Percentiles rank a stretch among this genome's conserved stretches.
These are phyloP conservation scores for Muscicapa comitata DNA, from an alignment of 2,797 vertebrate genomes.

Conservation along the genomic window DNA sequence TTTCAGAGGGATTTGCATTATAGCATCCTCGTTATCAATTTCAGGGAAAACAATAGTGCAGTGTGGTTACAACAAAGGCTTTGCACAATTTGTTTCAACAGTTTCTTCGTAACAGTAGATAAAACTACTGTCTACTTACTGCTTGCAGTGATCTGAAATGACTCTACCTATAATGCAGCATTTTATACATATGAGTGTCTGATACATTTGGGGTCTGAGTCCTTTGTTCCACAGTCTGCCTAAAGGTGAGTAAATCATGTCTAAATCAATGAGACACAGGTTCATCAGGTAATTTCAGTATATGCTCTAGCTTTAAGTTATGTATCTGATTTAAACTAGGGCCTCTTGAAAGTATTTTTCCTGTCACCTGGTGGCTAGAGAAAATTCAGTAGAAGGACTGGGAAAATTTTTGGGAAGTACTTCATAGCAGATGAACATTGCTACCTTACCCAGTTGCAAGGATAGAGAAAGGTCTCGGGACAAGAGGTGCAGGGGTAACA, in stretches of 20 bases:
- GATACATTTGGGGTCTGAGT: neutral
- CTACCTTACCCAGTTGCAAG: neutral
- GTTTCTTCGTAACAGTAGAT: neutral
- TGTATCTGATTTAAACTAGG: neutral
- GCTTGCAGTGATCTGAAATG: neutral
- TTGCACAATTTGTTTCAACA: neutral
- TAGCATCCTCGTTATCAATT: neutral
- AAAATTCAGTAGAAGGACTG: neutral
- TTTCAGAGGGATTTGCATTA: constrained; percentile 5
- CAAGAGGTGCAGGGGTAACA: neutral
- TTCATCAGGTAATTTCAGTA: neutral
- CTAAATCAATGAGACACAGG: neutral
- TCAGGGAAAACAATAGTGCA: neutral
- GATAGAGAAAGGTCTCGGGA: neutral
- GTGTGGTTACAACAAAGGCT: neutral
- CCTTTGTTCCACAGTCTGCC: neutral
- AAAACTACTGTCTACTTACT: neutral
- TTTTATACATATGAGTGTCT: neutral
- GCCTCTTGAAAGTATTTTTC: neutral
- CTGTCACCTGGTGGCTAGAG: neutral
- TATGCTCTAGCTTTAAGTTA: neutral
- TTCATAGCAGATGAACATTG: neutral
- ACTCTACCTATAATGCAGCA: neutral
- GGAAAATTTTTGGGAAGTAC: neutral
- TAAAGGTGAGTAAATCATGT: neutral